Conservation (phyloP, 1,140 invertebrate species). For the Euwallacea similis region DNA sequence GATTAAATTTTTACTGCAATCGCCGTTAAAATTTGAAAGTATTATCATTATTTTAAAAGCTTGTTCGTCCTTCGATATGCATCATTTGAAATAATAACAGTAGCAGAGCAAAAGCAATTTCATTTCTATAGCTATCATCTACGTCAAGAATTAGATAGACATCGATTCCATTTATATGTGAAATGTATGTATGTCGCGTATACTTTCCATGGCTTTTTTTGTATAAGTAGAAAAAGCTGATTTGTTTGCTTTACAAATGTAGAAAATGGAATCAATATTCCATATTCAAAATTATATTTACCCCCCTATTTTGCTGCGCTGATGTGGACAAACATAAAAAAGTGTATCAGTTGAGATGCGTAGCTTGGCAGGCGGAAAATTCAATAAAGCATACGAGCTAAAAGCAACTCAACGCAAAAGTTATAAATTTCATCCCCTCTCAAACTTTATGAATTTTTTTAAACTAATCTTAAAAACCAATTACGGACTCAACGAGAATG, state of each 20-base stretch:
- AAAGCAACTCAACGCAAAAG: too few relatives aligned
- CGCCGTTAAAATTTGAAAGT: neutral
- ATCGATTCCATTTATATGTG: too few relatives aligned
- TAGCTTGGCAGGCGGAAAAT: slow-evolving; percentile 1
- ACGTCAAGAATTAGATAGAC: too few relatives aligned
- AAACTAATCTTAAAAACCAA: too few relatives aligned
- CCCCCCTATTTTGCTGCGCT: slow-evolving; percentile 6
- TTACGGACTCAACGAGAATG: too few relatives aligned
- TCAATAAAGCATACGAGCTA: neutral
- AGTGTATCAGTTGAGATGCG: neutral
- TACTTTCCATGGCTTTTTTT: neutral
- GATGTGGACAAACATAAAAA: slow-evolving; percentile 10
- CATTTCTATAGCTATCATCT: too few relatives aligned
- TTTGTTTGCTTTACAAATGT: neutral
- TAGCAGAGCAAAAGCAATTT: too few relatives aligned
- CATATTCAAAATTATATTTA: slow-evolving; percentile 15
- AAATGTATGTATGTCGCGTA: neutral
- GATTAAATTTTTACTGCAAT: neutral
- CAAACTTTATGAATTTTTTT: too few relatives aligned
- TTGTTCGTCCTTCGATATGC: too few relatives aligned
- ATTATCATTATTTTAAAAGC: too few relatives aligned
- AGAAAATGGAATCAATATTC: slow-evolving; percentile 6
- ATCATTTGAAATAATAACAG: too few relatives aligned
- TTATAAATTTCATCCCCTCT: too few relatives aligned
- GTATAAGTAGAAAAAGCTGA: neutral